These are phyloP conservation scores for Melieria picta DNA, from an alignment of 2,888 invertebrate species.

Conservation along the genomic window DNA sequence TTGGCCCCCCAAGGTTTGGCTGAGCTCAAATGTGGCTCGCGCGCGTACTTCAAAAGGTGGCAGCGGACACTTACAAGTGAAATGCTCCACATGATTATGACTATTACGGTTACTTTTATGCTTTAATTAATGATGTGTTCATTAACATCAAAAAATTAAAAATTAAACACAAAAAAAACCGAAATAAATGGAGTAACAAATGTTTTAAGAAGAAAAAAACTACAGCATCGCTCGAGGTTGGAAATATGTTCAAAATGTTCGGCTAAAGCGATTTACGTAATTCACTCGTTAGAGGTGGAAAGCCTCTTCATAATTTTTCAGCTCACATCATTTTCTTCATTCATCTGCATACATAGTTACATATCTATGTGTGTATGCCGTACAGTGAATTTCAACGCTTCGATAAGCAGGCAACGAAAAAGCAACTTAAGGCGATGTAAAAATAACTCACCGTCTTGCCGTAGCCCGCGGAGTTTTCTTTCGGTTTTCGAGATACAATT, in stretches of 20 bases:
- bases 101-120: not conserved
- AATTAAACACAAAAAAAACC: too few relatives aligned
- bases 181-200: too few relatives aligned
- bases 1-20: too few relatives aligned
- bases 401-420: conserved; percentile 21
- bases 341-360: not conserved
- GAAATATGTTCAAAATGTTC: too few relatives aligned
- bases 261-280: too few relatives aligned
- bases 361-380: conserved; percentile 1
- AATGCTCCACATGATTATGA: not conserved
- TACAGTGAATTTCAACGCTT: conserved; percentile 17
- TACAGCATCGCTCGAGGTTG: too few relatives aligned
- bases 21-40: too few relatives aligned
- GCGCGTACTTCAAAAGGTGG: too few relatives aligned
- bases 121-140: conserved; percentile 26
- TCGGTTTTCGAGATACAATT: conserved; percentile 35
- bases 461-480: not conserved
- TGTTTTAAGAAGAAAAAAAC: too few relatives aligned
- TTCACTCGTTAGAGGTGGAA: not conserved
- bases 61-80: too few relatives aligned
- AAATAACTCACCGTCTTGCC: conserved; percentile 10
- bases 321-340: not conserved
- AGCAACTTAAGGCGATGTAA: conserved; percentile 8
- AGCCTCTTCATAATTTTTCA: not conserved
- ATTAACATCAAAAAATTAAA: not conserved